Evolutionary conservation across 1,140 invertebrate genomes (phyloP), one percentile per base, ranked within the genome.

Genomic region (Carposina sasakii): DNA sequence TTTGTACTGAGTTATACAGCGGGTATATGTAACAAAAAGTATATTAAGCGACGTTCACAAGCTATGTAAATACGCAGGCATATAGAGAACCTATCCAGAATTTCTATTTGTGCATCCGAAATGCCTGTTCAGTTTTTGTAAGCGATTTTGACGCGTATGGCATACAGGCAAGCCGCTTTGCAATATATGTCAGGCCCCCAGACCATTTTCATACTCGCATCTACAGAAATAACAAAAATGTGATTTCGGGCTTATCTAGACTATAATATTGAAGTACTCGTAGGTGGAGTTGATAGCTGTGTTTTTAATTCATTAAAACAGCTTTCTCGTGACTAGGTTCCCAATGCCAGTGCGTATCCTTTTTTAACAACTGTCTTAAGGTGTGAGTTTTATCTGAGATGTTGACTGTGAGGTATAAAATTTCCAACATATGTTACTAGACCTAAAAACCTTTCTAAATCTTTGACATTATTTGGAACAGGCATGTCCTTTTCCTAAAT

Each of bases 61-160:
- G n/a, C n/a, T n/a, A 37, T 8, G 34, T 19, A 19, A 37, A 37
- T 8, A 37, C 34, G 20, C 34, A 37, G 2, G 34, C 34, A 37
- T 19, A 37, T 17, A 37, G 34, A n/a, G n/a, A n/a, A n/a, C n/a
- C n/a, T n/a, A n/a, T n/a, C n/a, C 19, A 19, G 16, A 19, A 19
- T 37, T 37, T 37, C 34, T 3, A 37, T 37, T 20, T 37, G 34
- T 37, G 34, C 34, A n/a, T 37, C n/a, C n/a, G n/a, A n/a, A n/a
- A 37, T 6, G 34, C 8, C n/a, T 37, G 34, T 37, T 37, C 34
- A 2, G 34, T 37, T 37, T 37, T 37, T 8, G 34, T 37, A 5
- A 37, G 16, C 20, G 34, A 37, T n/a, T 19, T 37, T 5, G 34
- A 37, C 13, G 34, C 34, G n/a, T 37, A 37, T n/a, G n/a, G n/a